Conservation (phyloP, 2,888 invertebrate species). For the Campopleginae sp. region DNA sequence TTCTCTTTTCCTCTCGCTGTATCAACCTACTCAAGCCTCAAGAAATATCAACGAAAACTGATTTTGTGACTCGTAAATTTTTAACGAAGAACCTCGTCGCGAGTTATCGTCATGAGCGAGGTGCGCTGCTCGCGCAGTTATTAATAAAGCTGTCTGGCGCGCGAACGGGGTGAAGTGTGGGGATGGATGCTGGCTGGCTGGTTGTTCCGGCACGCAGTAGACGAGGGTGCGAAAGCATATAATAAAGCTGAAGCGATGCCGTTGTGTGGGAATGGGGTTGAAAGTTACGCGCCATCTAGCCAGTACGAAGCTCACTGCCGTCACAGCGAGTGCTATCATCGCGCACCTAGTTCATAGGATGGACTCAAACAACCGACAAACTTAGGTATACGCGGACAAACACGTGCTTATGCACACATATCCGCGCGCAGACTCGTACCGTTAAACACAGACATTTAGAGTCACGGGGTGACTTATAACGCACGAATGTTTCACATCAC, state of each 20-base stretch:
- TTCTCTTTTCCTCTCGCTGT: background rate
- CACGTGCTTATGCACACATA: background rate
- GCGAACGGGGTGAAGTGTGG: conserved; percentile 29
- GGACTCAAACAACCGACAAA: conserved; percentile 23
- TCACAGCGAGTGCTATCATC: conserved; percentile 52
- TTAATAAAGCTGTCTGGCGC: conserved; percentile 69
- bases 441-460: conserved; percentile 11
- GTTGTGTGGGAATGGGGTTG: conserved; percentile 31
- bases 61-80: conserved; percentile 66
- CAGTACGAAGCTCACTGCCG: conserved; percentile 54
- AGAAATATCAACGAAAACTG: conserved; percentile 62
- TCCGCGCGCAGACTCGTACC: conserved; percentile 5
- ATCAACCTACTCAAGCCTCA: conserved; percentile 27
- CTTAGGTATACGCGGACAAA: conserved; percentile 5
- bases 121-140: conserved; percentile 58
- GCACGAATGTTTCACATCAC: conserved; percentile 59
- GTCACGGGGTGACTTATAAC: conserved; percentile 26
- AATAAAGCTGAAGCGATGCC: conserved; percentile 60
- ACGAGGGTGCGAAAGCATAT: conserved; percentile 66
- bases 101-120: conserved; percentile 62
- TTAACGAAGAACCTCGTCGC: conserved; percentile 63
- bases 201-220: conserved; percentile 48
- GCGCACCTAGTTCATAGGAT: conserved; percentile 47
- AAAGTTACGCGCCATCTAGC: conserved; percentile 22
- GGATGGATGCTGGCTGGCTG: conserved; percentile 34